Conservation (phyloP, 2,797 vertebrate species). For the Rhinatrema bivittatum region DNA sequence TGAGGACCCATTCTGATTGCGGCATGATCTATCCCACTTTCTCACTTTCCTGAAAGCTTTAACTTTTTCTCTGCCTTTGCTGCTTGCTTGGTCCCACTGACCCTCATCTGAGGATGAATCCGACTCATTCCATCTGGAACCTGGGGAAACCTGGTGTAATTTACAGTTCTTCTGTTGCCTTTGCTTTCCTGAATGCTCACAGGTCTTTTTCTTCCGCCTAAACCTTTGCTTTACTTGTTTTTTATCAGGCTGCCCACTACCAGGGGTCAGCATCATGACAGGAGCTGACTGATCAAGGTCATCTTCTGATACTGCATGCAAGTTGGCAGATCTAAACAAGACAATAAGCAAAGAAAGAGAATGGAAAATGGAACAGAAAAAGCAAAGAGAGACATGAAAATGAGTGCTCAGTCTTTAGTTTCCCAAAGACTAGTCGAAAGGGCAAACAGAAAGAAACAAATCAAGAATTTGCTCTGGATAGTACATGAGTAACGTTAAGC, state of each 20-base stretch:
- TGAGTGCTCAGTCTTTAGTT: no score
- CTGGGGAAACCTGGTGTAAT: constrained; percentile 21
- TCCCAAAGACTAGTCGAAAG: neutral
- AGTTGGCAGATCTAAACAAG: constrained; percentile 61
- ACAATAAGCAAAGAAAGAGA: constrained; percentile 43
- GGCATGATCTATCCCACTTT: constrained; percentile 43
- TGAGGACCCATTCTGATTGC: constrained; percentile 25
- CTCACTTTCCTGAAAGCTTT: constrained; percentile 49
- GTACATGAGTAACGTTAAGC: constrained; percentile 11
- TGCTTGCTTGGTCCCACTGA: constrained; percentile 58
- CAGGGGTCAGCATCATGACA: constrained; percentile 46
- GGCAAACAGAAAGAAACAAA: constrained; percentile 9
- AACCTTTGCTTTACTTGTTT: constrained; percentile 73
- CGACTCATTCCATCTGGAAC: constrained; percentile 41
- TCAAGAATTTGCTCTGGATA: constrained; percentile 7
- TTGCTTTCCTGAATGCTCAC: constrained; percentile 45
- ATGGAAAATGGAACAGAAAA: constrained; percentile 38
- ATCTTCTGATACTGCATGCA: constrained; percentile 71
- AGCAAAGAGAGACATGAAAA: constrained; percentile 28
- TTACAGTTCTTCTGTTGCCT: constrained; percentile 37
- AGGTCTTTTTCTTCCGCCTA: constrained; percentile 58
- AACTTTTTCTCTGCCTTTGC: constrained; percentile 74
- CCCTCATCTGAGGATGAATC: constrained; percentile 72
- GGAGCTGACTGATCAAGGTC: constrained; percentile 53
- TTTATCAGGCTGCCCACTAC: constrained; percentile 57